Evolutionary conservation across 2,797 vertebrate species (phyloP).

Genomic region (Alectoris magna): DNA sequence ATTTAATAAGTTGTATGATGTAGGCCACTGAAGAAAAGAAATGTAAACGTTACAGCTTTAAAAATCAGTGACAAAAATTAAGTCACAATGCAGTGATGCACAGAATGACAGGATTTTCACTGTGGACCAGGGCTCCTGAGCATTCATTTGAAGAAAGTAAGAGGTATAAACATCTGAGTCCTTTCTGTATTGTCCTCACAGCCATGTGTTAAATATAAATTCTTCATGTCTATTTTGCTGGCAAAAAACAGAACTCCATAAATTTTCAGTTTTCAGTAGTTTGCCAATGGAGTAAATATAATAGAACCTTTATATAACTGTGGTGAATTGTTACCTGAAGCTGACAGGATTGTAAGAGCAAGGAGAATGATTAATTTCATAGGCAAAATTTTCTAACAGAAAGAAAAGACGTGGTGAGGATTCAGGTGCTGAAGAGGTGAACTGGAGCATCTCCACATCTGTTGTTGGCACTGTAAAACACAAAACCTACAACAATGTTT

Average conservation of each 20-base stretch:
- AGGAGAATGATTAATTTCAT: neutral
- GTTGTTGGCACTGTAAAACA: neutral
- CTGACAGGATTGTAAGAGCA: neutral
- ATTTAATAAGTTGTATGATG: neutral
- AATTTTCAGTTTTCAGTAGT: neutral
- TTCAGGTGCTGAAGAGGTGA: neutral
- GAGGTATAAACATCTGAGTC: neutral
- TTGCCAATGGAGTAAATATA: neutral
- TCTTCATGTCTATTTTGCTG: neutral
- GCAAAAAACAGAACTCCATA: neutral
- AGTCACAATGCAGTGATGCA: neutral
- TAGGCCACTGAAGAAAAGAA: neutral
- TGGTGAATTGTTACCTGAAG: neutral
- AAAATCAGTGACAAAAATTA: neutral
- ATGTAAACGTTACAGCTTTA: neutral
- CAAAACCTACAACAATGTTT: neutral
- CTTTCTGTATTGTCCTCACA: neutral
- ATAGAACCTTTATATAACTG: neutral
- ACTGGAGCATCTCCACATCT: neutral
- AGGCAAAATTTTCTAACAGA: neutral
- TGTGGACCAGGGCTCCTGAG: neutral
- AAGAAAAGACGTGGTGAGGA: neutral
- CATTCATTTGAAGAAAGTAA: neutral
- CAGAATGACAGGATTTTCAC: neutral
- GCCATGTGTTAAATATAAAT: neutral